Evolutionary conservation across 1,140 invertebrate species (phyloP), one percentile per base, ranked within the genome.

Genomic region (Coboldia fuscipes): DNA sequence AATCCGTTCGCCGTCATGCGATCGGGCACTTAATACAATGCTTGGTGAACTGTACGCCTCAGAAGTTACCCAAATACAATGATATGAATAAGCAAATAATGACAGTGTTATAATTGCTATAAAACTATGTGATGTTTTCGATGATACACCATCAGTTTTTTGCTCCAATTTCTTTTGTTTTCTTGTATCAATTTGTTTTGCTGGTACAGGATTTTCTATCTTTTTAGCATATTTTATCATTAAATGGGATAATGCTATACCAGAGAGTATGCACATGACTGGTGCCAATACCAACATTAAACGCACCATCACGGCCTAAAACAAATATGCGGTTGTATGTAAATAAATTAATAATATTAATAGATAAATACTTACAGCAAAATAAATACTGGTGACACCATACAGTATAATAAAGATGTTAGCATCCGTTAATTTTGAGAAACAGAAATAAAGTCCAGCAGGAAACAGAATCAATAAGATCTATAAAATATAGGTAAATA

Each of bases 1-100:
- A 12, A 19, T 32, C 7, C 30, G 30, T 5, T 84, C 82, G 12
- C 90, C 90, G 54, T 96, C 89, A 39, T 90, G 84, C 23, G 81
- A 80, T 30, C 86, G 65, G 13, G 89, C 90, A n/a, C 89, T 92
- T 10, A 97, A 63, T 18, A 97, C 92, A 52, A 97, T 97, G 43
- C 85, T 92, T 1, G 93, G 93, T 40, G 85, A 92, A 41, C 86
- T 93, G 65, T 97, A 97, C 3, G 92, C 92, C 61, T 96, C 89
- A 5, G 85, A 89, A n/a, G 92, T 97, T 2, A 97, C 92, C 92
- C 92, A 97, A n/a, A 86, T 93, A 58, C 90, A 97, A 55, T 97
- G 93, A 48, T 89, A 71, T 30, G 86, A 89, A 56, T 97, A 97
- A 13, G 82, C 84, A 16, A 89, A 68, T 20, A 97, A 68, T 49